Base-by-base conservation (phyloP, 2,888 invertebrate genomes). In the Galerucella calmariensis region DNA sequence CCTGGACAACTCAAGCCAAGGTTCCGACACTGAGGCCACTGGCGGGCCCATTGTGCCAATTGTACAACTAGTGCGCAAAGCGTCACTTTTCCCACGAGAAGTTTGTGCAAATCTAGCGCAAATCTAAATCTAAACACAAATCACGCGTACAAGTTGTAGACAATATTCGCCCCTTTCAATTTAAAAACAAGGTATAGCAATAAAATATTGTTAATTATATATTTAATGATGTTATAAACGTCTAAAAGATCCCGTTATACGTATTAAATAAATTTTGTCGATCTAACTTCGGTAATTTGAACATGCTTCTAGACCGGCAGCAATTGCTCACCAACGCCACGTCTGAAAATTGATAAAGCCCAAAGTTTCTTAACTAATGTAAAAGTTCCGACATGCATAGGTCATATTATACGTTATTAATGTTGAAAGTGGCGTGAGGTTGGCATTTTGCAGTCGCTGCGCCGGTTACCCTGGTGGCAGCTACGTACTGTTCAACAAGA, bases 401-500 rank as follows among this genome's bases (percentile, higher is more conserved):
- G 72, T 74, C 70, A 72, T 69, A 69, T 72, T 74, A 73, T 77
- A 62, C 73, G 79, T 76, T 78, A 79, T 78, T 79, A 79, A 79
- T 79, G 77, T 76, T 67, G 71, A 66, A 75, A 75, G 62, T 72
- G 77, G 78, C 75, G 72, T 70, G 79, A 79, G 76, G 79, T 76
- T 75, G 75, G 74, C 75, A 63, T 74, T 76, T 78, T 75, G 73
- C 74, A 76, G 78, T 79, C 75, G 70, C 72, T 67, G 75, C 72
- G 75, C 68, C 69, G 73, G 74, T 65, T 68, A 72, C 77, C 71
- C 71, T 68, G 72, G 77, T 77, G 77, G 78, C 78, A 76, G 79
- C 72, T 59, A 59, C n/a, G 69, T 76, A 79, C 79, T 81, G 82
- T 83, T 82, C 81, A 80, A 82, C 84, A 83, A 83, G 83, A 84